Evolutionary conservation across 2,113 vertebrate species (phyloP).

Genomic region (Lota lota): DNA sequence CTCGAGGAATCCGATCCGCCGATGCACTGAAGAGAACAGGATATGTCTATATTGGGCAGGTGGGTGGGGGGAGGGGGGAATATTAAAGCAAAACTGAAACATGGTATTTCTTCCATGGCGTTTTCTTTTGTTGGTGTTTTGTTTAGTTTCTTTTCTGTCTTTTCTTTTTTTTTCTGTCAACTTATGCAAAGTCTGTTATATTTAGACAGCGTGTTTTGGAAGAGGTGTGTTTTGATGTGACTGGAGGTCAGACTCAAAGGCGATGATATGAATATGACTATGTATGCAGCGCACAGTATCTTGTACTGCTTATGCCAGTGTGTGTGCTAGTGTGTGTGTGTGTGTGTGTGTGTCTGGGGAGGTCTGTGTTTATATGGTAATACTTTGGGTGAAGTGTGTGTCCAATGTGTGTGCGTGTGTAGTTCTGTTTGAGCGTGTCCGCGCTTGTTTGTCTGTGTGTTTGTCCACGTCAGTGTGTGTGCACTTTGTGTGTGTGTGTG

Average conservation of each 20-base stretch:
- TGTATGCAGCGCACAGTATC: constrained; percentile 22
- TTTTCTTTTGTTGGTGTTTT: too few relatives aligned
- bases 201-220: constrained; percentile 41
- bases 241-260: constrained; percentile 35
- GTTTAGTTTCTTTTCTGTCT: neutral
- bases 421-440: neutral
- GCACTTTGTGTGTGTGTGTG: neutral
- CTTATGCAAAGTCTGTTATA: constrained; percentile 47
- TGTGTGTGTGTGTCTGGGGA: too few relatives aligned
- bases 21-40: too few relatives aligned
- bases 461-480: neutral
- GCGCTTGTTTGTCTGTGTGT: neutral
- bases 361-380: too few relatives aligned
- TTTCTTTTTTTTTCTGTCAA: neutral
- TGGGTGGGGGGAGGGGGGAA: neutral
- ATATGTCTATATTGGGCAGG: neutral
- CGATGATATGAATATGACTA: constrained; percentile 36
- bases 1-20: too few relatives aligned
- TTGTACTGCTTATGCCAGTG: neutral
- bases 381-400: too few relatives aligned
- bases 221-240: constrained; percentile 33
- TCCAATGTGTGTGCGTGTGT: too few relatives aligned
- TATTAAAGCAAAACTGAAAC: neutral
- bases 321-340: neutral
- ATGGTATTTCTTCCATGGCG: too few relatives aligned